Evolutionary conservation across 2,888 invertebrate species (phyloP), one percentile per base, ranked within the genome.

Genomic region (Podotricha telesiphe): DNA sequence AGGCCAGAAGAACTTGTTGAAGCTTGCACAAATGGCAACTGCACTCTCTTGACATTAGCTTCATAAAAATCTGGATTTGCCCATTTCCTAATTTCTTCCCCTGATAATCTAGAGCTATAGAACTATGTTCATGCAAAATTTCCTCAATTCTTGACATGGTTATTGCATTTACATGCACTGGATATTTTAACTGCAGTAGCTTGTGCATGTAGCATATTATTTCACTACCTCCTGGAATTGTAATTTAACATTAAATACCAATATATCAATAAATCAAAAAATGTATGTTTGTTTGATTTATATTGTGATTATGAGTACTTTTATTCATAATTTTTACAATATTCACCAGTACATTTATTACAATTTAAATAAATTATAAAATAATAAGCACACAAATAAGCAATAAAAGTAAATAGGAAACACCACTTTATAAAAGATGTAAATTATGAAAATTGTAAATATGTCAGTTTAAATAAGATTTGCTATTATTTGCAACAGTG

Each of bases 141-240:
- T 98, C 97, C 94, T 99, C 98, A 48, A 96, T 96, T 72, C 98
- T 94, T 69, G 96, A 97, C 75, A 97, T 94, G 0, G 98, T 97
- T 72, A 99, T 96, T 0, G 97, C 96, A 82, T 96, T 96, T 0
- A 97, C 95, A 88, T 98, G 98, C 0, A 96, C 97, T 0, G 99
- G 98, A 87, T 98, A 98, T 84, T 98, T 98, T 48, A 99, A 93
- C 87, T 99, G 98, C 48, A 99, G 93, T 59, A 98, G 93, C 71
- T 97, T 95, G 85, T 98, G 97, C 83, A 99, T 93, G 83, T 97
- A 98, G 48, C 94, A 94, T 70, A 96, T 95, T 76, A 98, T 95
- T 86, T 98, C 97, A 82, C 95, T 96, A 40, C 98, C 98, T 64
- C 95, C 95, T 93, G 71, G 1, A 82, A 79, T 55, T 51, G 28